phyloP scores from a whole-genome alignment of 2,888 invertebrate genomes.

The Augiades crinisus region DNA sequence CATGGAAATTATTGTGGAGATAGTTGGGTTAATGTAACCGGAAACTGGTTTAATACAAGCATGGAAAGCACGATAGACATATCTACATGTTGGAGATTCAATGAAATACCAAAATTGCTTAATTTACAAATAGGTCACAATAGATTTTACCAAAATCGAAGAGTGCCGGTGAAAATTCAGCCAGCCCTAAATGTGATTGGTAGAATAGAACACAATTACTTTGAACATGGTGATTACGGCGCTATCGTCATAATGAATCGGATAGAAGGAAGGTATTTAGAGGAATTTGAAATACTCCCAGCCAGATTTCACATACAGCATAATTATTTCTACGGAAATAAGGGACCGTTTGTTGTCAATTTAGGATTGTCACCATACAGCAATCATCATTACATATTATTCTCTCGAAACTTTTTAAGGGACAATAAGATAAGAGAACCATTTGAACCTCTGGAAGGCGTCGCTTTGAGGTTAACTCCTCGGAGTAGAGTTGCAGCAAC shows the following conservation, averaged over 20 bases:
- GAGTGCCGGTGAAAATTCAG: constrained; percentile 88
- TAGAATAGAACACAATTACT: constrained; percentile 93
- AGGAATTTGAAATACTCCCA: constrained; percentile 90
- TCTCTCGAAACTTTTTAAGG: constrained; percentile 93
- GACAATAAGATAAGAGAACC: constrained; percentile 94
- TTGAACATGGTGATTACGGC: constrained; percentile 90
- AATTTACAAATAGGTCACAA: constrained; percentile 93
- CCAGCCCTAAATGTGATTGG: constrained; percentile 91
- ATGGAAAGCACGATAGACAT: constrained; percentile 90
- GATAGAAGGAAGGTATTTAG: constrained; percentile 81
- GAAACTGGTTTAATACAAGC: constrained; percentile 93
- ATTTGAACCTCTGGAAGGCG: constrained; percentile 85
- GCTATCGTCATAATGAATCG: constrained; percentile 92
- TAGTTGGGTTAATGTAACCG: constrained; percentile 94
- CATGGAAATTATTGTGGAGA: constrained; percentile 96
- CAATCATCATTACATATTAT: constrained; percentile 88
- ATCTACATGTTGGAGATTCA: constrained; percentile 89
- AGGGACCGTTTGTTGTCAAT: constrained; percentile 93
- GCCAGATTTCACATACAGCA: constrained; percentile 88
- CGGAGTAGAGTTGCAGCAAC: constrained; percentile 96
- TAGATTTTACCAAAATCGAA: constrained; percentile 87
- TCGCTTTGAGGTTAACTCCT: constrained; percentile 89
- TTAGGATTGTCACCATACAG: constrained; percentile 94
- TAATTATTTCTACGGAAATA: constrained; percentile 95
- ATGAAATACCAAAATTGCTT: constrained; percentile 72